Evolutionary conservation across 2,797 vertebrate species (phyloP).

Genomic region (Sarcoramphus papa): DNA sequence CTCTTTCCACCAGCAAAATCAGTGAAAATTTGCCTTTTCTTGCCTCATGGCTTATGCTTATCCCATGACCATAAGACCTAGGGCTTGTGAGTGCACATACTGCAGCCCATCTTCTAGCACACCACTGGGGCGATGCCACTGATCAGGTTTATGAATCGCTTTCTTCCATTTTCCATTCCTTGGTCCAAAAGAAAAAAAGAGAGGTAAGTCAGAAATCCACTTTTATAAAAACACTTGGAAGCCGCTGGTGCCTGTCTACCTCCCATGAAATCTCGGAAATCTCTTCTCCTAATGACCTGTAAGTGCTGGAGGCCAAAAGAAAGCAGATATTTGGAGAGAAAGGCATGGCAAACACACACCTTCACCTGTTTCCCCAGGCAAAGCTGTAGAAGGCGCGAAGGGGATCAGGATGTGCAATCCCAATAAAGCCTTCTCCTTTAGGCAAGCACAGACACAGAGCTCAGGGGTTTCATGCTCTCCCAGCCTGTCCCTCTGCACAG

Average conservation of each 20-base stretch:
- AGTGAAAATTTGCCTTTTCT: neutral
- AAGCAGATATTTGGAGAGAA: neutral
- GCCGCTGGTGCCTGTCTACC: slow-evolving; percentile 42
- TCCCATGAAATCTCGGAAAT: neutral
- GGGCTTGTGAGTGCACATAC: neutral
- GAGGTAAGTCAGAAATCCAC: slow-evolving; percentile 4
- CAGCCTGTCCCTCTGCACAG: neutral
- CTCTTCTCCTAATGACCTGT: neutral
- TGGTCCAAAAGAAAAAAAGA: neutral
- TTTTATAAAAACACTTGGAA: slow-evolving; percentile 12
- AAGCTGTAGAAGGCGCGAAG: neutral
- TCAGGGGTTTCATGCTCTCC: neutral
- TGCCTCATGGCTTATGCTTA: neutral
- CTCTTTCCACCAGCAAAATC: neutral
- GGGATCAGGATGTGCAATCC: neutral
- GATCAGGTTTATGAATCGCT: neutral
- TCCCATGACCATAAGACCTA: neutral
- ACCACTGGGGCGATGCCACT: neutral
- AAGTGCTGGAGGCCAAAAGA: neutral
- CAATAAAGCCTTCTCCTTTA: neutral
- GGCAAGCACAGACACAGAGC: neutral
- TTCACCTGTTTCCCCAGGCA: neutral
- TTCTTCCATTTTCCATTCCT: neutral
- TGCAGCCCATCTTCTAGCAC: neutral
- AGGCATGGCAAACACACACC: neutral